These are phyloP conservation scores for Pachyramphus minor DNA, from an alignment of 2,113 vertebrate genomes.

Conservation along the genomic window DNA sequence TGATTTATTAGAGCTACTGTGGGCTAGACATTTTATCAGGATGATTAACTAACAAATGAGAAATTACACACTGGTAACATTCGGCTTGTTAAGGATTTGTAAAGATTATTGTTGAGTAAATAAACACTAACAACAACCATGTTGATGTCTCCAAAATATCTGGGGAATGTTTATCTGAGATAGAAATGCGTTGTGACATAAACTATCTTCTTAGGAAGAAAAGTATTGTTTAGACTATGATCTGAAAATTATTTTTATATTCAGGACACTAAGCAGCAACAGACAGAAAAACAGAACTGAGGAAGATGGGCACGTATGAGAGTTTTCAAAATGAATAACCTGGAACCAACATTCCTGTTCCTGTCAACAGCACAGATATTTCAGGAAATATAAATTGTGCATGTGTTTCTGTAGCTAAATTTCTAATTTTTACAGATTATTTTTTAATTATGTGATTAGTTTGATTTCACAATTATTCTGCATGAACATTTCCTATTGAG, in stretches of 20 bases:
- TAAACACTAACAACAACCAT: background rate
- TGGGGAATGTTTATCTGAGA: background rate
- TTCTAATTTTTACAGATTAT: background rate
- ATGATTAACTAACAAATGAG: slow-evolving; percentile 51
- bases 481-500: background rate
- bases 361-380: background rate
- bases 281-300: background rate
- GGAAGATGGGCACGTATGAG: background rate
- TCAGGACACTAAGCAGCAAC: background rate
- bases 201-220: background rate
- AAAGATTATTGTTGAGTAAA: background rate
- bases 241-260: background rate
- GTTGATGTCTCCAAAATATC: background rate
- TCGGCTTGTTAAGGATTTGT: slow-evolving; percentile 25
- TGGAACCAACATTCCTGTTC: background rate
- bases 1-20: background rate
- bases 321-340: background rate
- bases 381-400: background rate
- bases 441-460: slow-evolving; percentile 17
- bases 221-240: background rate
- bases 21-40: slow-evolving; percentile 17
- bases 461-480: slow-evolving; percentile 37
- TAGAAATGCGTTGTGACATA: background rate
- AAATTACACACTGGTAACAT: slow-evolving; percentile 39
- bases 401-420: background rate